Percentiles rank a stretch among this genome's conserved stretches.
Conservation (phyloP, 2,797 vertebrate genomes). For the Spinus olivaceus region DNA sequence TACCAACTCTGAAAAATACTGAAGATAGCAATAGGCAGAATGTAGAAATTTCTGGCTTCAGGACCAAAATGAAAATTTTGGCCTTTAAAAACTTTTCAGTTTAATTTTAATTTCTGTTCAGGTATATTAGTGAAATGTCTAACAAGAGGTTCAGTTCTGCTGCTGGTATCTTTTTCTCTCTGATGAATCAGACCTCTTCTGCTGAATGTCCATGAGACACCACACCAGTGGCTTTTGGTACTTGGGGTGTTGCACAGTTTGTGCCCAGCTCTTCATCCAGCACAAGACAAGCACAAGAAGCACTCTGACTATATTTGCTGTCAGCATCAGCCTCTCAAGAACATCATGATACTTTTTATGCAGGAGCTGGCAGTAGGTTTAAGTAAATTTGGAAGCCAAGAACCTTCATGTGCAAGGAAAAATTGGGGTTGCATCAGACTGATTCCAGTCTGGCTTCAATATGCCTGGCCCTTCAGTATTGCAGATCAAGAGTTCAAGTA, state of each 20-base stretch:
- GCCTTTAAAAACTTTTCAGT: neutral
- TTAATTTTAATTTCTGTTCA: neutral
- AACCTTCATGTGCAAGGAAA: neutral
- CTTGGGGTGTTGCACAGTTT: no score
- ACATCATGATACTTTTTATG: neutral
- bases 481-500: slow-evolving; percentile 53
- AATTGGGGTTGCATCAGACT: neutral
- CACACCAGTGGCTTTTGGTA: neutral
- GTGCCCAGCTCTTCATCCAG: neutral
- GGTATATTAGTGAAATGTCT: neutral
- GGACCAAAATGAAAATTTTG: neutral
- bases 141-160: neutral
- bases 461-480: neutral
- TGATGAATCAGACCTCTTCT: neutral
- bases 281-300: fast-evolving
- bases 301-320: neutral
- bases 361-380: neutral
- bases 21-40: neutral
- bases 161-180: neutral
- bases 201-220: neutral
- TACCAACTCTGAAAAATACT: neutral
- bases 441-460: neutral
- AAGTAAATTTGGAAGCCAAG: neutral
- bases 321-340: neutral
- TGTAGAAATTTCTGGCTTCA: neutral